Percentiles rank a stretch among this genome's conserved stretches.
Evolutionary conservation across 1,140 invertebrate genomes (phyloP).

Genomic region (Danaus melanippus): DNA sequence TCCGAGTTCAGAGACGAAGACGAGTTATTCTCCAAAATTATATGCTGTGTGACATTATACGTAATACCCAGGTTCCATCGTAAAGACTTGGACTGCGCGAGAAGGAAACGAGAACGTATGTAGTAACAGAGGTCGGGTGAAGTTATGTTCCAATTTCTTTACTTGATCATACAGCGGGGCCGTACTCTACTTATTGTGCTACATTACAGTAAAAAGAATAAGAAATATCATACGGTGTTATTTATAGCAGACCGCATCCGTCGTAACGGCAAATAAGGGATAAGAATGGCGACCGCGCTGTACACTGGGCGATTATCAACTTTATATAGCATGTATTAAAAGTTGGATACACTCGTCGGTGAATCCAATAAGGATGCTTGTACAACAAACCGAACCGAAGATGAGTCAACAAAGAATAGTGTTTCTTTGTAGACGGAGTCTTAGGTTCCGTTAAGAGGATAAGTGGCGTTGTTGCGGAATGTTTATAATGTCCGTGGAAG

Average conservation of each 20-base stretch:
- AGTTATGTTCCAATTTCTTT: constrained; percentile 16
- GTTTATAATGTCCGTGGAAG: neutral
- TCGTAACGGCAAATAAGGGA: constrained; percentile 12
- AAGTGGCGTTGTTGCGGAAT: constrained; percentile 5
- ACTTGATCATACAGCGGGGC: constrained; percentile 3
- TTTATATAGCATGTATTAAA: constrained; percentile 1
- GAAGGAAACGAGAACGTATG: too few species aligned
- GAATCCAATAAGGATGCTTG: constrained; percentile 3
- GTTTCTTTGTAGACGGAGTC: constrained; percentile 6
- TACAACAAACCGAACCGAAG: constrained; percentile 1
- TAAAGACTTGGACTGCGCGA: too few species aligned
- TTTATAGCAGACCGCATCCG: constrained; percentile 18
- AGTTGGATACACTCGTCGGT: too few species aligned
- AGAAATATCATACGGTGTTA: constrained; percentile 15
- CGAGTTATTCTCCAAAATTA: too few species aligned
- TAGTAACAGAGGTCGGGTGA: constrained; percentile 4
- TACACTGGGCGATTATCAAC: neutral
- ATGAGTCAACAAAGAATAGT: constrained; percentile 13
- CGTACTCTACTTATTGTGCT: constrained; percentile 7
- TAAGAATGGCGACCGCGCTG: too few species aligned
- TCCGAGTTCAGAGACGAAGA: too few species aligned
- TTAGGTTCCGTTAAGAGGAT: constrained; percentile 7
- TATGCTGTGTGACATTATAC: neutral
- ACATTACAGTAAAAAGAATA: constrained; percentile 15
- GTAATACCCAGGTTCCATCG: neutral